Evolutionary conservation across 2,113 vertebrate species (phyloP), one percentile per base, ranked within the genome.

Genomic region (Turdus rufiventris): DNA sequence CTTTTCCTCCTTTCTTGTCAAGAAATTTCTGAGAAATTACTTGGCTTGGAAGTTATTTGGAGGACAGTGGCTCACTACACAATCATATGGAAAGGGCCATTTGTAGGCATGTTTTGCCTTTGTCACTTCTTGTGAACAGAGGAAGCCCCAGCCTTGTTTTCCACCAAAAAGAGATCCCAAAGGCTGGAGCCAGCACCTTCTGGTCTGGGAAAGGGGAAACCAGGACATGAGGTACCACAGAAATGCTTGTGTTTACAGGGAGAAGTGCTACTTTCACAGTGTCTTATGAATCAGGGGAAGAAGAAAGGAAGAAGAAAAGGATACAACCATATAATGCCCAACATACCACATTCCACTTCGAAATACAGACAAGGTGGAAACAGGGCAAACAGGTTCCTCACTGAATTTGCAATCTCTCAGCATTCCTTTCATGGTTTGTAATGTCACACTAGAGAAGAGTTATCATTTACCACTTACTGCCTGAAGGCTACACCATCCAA

Each of bases 401-500:
- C 14, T 70, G 84, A 88, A 89, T 85, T 73, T 85, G 74, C 93
- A 93, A 50, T 50, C 88, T 90, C 84, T 81, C 90, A 88, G 21
- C 93, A 92, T 91, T 96, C 95, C 91, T 95, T 61, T 89, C 50
- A 4, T 21, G 53, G 73, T 36, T 83, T 11, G 63, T 92, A 93
- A 96, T 88, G 74, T 78, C 93, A 76, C 91, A 68, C 74, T 47
- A 67, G 78, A 81, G 91, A 92, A 78, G 88, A 92, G 86, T 95
- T 95, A 91, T 91, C 93, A 50, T 94, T 92, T 86, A 75, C 90
- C 88, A 53, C 93, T 90, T 51, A 79, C 60, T 67, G 92, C 95
- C 86, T 93, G 88, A 86, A 95, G 88, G 93, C 94, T 93, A 89
- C 88, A 65, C 90, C 86, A 71, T 67, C 89, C 81, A 92, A 96